Percentiles rank a stretch among this genome's conserved stretches.
phyloP scores from a whole-genome alignment of 1,140 invertebrate species.

The Pachypsylla venusta region DNA sequence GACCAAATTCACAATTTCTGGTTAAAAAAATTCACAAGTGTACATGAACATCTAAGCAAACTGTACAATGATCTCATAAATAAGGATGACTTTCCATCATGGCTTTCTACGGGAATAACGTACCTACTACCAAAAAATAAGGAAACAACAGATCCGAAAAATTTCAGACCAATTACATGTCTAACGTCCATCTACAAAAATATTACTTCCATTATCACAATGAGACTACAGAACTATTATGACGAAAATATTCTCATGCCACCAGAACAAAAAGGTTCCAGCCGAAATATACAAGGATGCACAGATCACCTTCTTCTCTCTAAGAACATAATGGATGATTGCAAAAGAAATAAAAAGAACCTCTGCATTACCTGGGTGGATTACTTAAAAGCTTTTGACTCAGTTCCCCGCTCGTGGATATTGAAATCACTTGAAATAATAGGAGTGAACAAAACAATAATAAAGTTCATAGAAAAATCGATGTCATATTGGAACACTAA shows the following conservation, averaged over 20 bases:
- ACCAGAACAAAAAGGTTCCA: not conserved
- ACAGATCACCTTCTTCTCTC: not conserved
- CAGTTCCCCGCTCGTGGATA: conserved; percentile 17
- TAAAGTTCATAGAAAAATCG: not conserved
- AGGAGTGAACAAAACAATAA: conserved; percentile 5
- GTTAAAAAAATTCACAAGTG: not conserved
- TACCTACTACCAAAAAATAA: conserved; percentile 3
- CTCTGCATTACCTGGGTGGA: conserved; percentile 10
- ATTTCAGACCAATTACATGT: not conserved
- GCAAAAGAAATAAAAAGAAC: conserved; percentile 3
- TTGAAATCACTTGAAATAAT: conserved; percentile 18
- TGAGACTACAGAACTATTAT: not conserved
- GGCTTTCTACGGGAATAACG: not conserved
- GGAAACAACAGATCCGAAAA: not conserved
- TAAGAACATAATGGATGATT: not conserved
- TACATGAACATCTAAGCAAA: not conserved
- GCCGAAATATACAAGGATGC: not conserved
- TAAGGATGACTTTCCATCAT: not conserved
- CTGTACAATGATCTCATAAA: not conserved
- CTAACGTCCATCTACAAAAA: not conserved
- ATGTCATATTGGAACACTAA: not conserved
- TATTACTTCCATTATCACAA: not conserved
- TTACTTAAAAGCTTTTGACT: conserved; percentile 9
- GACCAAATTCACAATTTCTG: not conserved
- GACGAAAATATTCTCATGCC: not conserved